A percentile compares a stretch with the other conserved stretches of the same genome.
Conservation (phyloP, 2,888 invertebrate species). For the Orgyia antiqua region DNA sequence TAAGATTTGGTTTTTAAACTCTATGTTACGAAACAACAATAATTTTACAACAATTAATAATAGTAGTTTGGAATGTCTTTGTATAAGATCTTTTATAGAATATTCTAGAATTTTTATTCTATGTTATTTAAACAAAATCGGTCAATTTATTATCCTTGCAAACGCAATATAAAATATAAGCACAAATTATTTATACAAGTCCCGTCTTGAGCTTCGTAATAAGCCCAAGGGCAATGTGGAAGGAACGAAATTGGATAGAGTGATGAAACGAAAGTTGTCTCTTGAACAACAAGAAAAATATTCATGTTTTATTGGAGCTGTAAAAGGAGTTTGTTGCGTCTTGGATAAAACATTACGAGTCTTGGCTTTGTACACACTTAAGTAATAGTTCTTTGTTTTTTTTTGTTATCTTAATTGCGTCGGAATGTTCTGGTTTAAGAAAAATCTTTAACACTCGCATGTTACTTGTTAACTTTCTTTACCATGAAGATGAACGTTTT, state of each 20-base stretch:
- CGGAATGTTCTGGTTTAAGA: no score
- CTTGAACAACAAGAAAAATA: conserved; percentile 31
- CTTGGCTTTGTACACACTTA: conserved; percentile 10
- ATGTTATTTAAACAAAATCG: no score
- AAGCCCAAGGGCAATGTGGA: conserved; percentile 43
- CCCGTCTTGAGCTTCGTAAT: conserved; percentile 36
- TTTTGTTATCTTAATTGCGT: no score
- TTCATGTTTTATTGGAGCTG: conserved; percentile 40
- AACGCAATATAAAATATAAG: conserved; percentile 18
- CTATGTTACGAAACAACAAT: no score
- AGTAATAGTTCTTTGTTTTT: conserved; percentile 16
- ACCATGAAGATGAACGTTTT: no score
- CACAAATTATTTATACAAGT: conserved; percentile 14
- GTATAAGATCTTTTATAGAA: no score
- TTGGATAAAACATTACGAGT: conserved; percentile 20
- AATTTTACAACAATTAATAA: no score
- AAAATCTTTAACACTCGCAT: no score
- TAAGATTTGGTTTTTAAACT: no score
- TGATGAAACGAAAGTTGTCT: conserved; percentile 39
- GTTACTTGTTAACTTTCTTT: no score
- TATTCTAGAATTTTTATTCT: no score
- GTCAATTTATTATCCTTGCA: conserved; percentile 35
- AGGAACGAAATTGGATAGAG: conserved; percentile 44
- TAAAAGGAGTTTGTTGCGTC: conserved; percentile 30
- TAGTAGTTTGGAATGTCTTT: no score